Percentiles rank a stretch among this genome's conserved stretches.
Evolutionary conservation across 2,113 vertebrate genomes (phyloP).

Genomic region (Clarias gariepinus): DNA sequence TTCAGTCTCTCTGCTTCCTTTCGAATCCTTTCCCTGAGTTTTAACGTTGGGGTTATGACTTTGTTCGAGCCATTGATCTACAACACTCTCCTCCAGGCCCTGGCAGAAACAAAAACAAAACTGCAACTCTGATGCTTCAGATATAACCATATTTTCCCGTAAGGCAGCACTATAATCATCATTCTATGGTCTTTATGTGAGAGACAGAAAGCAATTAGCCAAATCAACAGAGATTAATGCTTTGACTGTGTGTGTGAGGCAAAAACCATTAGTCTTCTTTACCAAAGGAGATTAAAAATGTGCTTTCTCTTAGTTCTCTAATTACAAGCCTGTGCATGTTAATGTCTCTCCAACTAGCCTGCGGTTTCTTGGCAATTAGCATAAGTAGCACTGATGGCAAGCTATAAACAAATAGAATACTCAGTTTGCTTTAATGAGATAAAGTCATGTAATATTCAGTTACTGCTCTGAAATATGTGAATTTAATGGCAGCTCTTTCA

Average conservation of each 20-base stretch:
- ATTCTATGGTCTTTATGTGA: slow-evolving; percentile 59
- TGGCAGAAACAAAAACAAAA: slow-evolving; percentile 38
- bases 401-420: slow-evolving; percentile 63
- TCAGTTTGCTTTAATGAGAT: slow-evolving; percentile 62
- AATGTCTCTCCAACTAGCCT: slow-evolving; percentile 60
- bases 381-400: slow-evolving; percentile 59
- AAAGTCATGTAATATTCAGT: slow-evolving; percentile 53
- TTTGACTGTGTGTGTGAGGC: slow-evolving; percentile 44
- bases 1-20: neutral
- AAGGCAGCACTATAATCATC: slow-evolving; percentile 60
- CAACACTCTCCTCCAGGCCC: slow-evolving; percentile 38
- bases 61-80: slow-evolving; percentile 65
- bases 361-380: slow-evolving; percentile 57
- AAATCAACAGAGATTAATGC: slow-evolving; percentile 70
- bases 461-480: slow-evolving; percentile 26
- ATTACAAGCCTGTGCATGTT: slow-evolving; percentile 60
- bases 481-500: slow-evolving; percentile 8
- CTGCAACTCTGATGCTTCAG: slow-evolving; percentile 60
- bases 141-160: slow-evolving; percentile 58
- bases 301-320: slow-evolving; percentile 63
- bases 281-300: slow-evolving; percentile 65
- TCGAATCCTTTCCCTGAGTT: neutral
- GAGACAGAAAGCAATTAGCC: slow-evolving; percentile 61
- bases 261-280: slow-evolving; percentile 60
- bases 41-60: neutral